These are phyloP conservation scores for Geotria australis DNA, from an alignment of 2,797 vertebrate genomes.

Conservation along the genomic window DNA sequence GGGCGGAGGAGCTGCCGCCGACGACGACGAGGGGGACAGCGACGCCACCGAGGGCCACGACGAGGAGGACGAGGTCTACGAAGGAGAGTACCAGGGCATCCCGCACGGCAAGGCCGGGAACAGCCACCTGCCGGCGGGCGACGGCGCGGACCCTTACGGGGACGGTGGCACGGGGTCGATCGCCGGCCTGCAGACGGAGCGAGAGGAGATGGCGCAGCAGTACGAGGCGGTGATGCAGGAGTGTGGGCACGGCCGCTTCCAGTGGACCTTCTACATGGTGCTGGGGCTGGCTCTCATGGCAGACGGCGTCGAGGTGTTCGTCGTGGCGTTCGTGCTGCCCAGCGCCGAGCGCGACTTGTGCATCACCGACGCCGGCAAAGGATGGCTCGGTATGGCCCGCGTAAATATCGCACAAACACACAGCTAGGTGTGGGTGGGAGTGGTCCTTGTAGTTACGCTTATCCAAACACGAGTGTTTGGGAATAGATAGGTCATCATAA, in stretches of 20 bases:
- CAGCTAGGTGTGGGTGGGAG: too few relatives aligned
- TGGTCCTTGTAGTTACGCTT: too few relatives aligned
- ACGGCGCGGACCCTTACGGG: constrained; percentile 25
- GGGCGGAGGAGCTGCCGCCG: constrained; percentile 10
- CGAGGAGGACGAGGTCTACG: constrained; percentile 85
- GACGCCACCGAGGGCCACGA: constrained; percentile 88
- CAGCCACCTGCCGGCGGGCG: constrained; percentile 11
- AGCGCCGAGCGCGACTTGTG: constrained; percentile 96
- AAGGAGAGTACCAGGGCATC: constrained; percentile 90
- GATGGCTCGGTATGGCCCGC: constrained; percentile 62
- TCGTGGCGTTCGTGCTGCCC: constrained; percentile 81
- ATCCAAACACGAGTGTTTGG: too few relatives aligned
- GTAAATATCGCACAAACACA: too few relatives aligned
- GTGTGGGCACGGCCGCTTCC: constrained; percentile 77
- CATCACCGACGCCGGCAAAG: constrained; percentile 79
- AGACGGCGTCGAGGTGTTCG: constrained; percentile 74
- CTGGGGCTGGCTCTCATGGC: constrained; percentile 85
- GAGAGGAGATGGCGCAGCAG: constrained; percentile 68
- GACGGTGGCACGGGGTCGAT: background rate
- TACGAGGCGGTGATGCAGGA: constrained; percentile 82
- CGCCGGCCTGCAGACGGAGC: constrained; percentile 22
- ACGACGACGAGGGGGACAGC: constrained; percentile 57
- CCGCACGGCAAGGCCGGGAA: constrained; percentile 23
- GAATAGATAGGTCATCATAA: too few relatives aligned
- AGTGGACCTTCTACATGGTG: constrained; percentile 89